Base-by-base conservation (phyloP, 2,797 vertebrate genomes). In the Lophius americanus region DNA sequence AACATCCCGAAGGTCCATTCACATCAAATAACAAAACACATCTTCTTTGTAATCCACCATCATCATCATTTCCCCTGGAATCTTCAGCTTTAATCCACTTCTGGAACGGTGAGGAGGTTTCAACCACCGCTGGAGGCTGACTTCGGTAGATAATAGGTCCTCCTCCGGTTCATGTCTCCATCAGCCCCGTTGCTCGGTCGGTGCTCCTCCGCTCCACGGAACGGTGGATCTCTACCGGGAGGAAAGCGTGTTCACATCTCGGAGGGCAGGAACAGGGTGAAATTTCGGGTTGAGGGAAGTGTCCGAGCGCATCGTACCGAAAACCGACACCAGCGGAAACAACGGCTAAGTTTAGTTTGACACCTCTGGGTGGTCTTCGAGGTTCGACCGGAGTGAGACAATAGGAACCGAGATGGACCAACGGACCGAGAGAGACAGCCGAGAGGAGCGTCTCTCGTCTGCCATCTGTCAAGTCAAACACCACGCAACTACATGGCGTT, bases 391-490 rank as follows among this genome's bases (percentile, higher is more conserved):
- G n/a, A 53, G 51, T 56, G 68, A 88, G 85, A 92, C 89, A 92
- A 91, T 87, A 76, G 85, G 84, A 79, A 85, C 78, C 85, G 76
- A 83, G 85, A 90, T 77, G 85, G 82, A 89, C 80, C 81, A 76
- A 84, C 85, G 70, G 83, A 89, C 79, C 74, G 79, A 87, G 79
- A 60, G 85, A 86, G 73, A 85, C 75, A 81, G 78, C 77, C 69
- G 73, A 65, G 54, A 82, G 81, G 81, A 88, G 89, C 83, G 84
- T 86, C 89, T 90, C 86, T n/a, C 81, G 87, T 62, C 75, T 67
- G 90, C 91, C 93, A 91, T 89, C 91, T 86, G 88, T 90, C 84
- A 90, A 90, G 77, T 11, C 68, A 67, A 78, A 70, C 38, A 50
- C 11, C 56, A 3, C 12, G 4, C 36, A 13, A 4, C 11, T 2